These are phyloP conservation scores for Forbesichthys papilliferus DNA, from an alignment of 2,113 vertebrate species.

Conservation along the genomic window DNA sequence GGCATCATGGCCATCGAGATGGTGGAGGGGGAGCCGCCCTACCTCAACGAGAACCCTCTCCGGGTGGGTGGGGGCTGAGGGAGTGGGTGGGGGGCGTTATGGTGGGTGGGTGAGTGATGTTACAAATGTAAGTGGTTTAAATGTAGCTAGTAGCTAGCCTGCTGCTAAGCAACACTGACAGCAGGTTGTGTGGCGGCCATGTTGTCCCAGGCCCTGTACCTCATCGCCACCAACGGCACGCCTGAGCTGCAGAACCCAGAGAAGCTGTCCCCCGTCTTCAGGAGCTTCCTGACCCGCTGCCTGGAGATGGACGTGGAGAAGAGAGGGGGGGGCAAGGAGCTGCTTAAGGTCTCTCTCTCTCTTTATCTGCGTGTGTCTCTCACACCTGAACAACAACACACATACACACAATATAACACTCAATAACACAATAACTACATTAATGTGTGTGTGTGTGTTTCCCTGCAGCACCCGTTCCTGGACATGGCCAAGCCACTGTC, in stretches of 20 bases:
- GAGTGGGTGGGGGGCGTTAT: no score
- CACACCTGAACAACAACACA: neutral
- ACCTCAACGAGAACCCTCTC: conserved; percentile 97
- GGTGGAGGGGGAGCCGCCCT: conserved; percentile 97
- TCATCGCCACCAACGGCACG: conserved; percentile 78
- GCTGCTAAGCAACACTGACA: no score
- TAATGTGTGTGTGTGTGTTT: no score
- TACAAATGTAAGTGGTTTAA: no score
- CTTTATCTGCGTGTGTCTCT: no score
- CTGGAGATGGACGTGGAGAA: conserved; percentile 82
- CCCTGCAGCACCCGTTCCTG: conserved; percentile 67
- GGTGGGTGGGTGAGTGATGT: no score
- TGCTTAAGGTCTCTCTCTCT: conserved; percentile 62
- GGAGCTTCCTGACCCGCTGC: conserved; percentile 30
- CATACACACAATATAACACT: conserved; percentile 25
- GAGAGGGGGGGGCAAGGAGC: conserved; percentile 73
- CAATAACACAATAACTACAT: conserved; percentile 1
- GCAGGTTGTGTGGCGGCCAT: no score
- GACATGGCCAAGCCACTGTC: conserved; percentile 77
- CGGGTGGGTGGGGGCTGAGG: conserved; percentile 54
- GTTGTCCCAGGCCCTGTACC: conserved; percentile 60
- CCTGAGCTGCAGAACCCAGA: conserved; percentile 22
- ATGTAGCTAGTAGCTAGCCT: no score
- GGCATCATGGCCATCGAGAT: conserved; percentile 89
- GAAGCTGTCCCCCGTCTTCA: neutral